Percentiles rank a stretch among this genome's conserved stretches.
Evolutionary conservation across 2,888 invertebrate species (phyloP).

Genomic region (Hirtodrosophila confusa): DNA sequence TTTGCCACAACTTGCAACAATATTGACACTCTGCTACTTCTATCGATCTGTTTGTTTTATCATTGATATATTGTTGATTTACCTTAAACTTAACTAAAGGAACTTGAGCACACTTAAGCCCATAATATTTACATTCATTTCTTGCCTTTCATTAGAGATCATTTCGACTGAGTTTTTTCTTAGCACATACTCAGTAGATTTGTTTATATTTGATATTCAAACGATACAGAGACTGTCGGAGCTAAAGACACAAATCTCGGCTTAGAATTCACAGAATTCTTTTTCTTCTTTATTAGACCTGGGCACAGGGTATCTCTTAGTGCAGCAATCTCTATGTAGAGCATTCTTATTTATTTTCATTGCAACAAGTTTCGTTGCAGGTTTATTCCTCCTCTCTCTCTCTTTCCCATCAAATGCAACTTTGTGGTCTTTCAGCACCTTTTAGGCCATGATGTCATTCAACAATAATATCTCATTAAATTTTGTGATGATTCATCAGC

Average conservation of each 20-base stretch:
- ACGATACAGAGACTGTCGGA: neutral
- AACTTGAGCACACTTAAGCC: no score
- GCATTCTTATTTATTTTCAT: neutral
- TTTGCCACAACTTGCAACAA: neutral
- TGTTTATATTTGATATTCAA: neutral
- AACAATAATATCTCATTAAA: conserved; percentile 66
- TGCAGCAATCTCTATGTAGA: neutral
- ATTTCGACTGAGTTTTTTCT: neutral
- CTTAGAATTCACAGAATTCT: no score
- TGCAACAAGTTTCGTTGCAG: neutral
- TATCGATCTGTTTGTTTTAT: conserved; percentile 35
- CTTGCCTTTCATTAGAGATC: conserved; percentile 4
- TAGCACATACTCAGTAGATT: conserved; percentile 6
- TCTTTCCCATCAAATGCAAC: neutral
- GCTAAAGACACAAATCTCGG: no score
- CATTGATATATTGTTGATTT: conserved; percentile 26
- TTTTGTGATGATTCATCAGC: conserved; percentile 73
- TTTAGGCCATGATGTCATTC: conserved; percentile 66
- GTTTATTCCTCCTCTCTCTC: no score
- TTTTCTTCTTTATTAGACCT: no score
- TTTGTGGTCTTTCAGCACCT: conserved; percentile 4
- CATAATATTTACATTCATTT: conserved; percentile 5
- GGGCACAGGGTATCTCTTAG: neutral
- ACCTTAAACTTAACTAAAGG: conserved; percentile 6
- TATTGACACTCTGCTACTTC: conserved; percentile 8